Base-by-base conservation (phyloP, 2,888 invertebrate species). In the Cactoblastis cactorum region DNA sequence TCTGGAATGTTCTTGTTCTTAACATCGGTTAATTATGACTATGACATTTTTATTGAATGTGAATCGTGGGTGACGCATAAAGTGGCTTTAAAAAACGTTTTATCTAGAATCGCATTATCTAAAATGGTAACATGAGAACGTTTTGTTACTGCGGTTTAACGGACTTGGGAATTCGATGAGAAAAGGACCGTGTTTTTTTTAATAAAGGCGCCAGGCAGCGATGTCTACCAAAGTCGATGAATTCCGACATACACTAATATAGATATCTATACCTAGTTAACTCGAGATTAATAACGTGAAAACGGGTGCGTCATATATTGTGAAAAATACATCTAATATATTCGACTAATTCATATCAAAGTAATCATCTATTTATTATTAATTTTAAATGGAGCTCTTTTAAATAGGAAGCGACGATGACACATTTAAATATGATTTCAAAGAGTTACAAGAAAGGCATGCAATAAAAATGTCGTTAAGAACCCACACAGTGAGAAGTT, bases 401-500 rank as follows among this genome's bases (percentile, higher is more conserved):
- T 71, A 72, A 75, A 80, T 83, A 83, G 87, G 85, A 88, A 84
- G 77, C 74, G 57, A 73, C 71, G 87, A 78, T 83, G 87, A 87
- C 85, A 85, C 69, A 84, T 87, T 85, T 85, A 85, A 85, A 77
- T 79, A 73, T 76, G 72, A 69, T 81, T 79, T 78, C 81, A 83
- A 82, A 83, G 81, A 72, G 76, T 71, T 75, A 76, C 78, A 79
- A 74, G 71, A 67, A 67, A 69, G 65, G 67, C 62, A 69, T 65
- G 71, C 65, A 75, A 76, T 75, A 80, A 80, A 80, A 78, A 76
- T 70, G 74, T 68, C 68, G 67, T 66, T 28, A 76, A 66, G 74
- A 79, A 79, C 77, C 76, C 79, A 82, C 83, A 81, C 83, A 80
- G 69, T 78, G 71, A 72, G 79, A 77, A 73, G 72, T 80, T 86